Base-by-base conservation (phyloP, 2,113 vertebrate genomes). In the Onychostruthus taczanowskii region DNA sequence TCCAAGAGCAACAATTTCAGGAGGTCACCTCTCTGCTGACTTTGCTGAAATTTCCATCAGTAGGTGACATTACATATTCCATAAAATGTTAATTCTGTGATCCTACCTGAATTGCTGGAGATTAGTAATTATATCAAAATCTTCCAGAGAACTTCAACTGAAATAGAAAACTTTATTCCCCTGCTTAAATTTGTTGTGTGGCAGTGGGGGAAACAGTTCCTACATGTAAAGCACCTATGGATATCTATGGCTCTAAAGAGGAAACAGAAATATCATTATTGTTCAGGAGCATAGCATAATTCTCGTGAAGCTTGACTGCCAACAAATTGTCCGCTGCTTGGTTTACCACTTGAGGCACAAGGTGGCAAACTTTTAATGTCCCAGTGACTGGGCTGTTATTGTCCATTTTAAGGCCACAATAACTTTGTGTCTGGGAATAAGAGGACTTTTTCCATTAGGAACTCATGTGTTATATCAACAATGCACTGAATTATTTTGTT, bases 81-180 rank as follows among this genome's bases (percentile, higher is more conserved):
- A 94, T 44, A 76, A 75, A 76, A 69, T 76, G 74, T 72, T 94
- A 89, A 94, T 89, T 89, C 84, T 82, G 50, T 61, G 67, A 41
- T 69, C 53, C 62, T 84, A 23, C 58, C 73, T 89, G 84, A 91
- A 62, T 89, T 91, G 67, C 67, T 72, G 9, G 61, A 84, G 44
- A 78, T 67, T n/a, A 58, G 62, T 89, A 91, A 94, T 76, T 87
- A 76, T 30, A 46, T 82, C 84, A 87, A 87, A 83, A 73, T 68
- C 49, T 95, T 79, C 31, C 55, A 50, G 58, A 64, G 27, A 85
- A 82, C n/a, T 28, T 87, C 49, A 56, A 33, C 37, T 77, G 78
- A 91, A 94, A 87, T 46, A 26, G 26, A n/a, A 73, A 93, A 62
- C 13, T 86, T 80, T 79, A 76, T 87, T 91, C 26, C 46, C 27